Evolutionary conservation across 1,140 invertebrate genomes (phyloP), one percentile per base, ranked within the genome.

Genomic region (Sinonovacula constricta): DNA sequence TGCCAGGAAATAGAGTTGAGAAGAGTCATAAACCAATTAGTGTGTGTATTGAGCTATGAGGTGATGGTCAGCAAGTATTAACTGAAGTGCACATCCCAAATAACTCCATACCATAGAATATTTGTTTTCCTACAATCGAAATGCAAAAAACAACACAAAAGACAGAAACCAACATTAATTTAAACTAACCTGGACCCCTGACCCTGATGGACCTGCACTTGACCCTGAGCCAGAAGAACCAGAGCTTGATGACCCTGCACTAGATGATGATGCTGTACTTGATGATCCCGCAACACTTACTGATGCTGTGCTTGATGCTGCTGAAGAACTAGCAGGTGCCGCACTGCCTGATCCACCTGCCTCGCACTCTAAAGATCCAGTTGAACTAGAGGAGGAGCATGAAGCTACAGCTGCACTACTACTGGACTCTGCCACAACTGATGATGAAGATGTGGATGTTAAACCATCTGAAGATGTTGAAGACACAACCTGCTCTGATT

Each of bases 251-350:
- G 24, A 22, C 15, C 57, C 57, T 15, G 30, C 18, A 2, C 30
- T 22, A 2, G 1, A 3, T 28, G 5, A 4, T 2, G 30, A 60
- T 28, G 30, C 5, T 60, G 3, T 15, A 15, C 22, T 12, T 12
- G 12, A 7, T 60, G 28, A 39, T 45, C 54, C 39, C 59, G 54
- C 30, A 39, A 7, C 33, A 15, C 15, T 57, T 63, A 31, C 68
- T 59, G 62, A 4, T 63, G 71, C 54, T 86, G 71, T 67, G 75
- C 49, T 69, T 78, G 22, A 77, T 68, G 31, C 14, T 54, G 24
- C 26, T 60, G 30, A 34, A 7, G 59, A 62, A 53, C 45, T 28
- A 22, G 59, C 45, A 1, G 56, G 34, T 30, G 12, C 34, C 5
- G 53, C 49, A 26, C 1, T 30, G 22, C 0, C 4, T n/a, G n/a